Percentiles rank a stretch among this genome's conserved stretches.
These are phyloP conservation scores for Rallus crepitans DNA, from an alignment of 2,797 vertebrate genomes.

Conservation along the genomic window DNA sequence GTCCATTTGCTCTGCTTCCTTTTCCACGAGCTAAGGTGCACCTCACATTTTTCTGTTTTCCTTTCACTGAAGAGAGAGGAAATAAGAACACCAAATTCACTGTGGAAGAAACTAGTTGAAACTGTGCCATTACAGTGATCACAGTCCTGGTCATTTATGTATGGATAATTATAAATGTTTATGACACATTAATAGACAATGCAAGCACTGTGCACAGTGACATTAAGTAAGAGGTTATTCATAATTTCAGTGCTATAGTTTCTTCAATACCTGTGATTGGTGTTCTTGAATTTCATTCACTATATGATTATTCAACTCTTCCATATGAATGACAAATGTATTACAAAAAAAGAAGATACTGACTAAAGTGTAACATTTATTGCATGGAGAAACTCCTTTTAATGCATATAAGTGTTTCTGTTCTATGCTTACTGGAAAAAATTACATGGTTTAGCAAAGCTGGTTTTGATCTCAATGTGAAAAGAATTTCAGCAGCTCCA, in stretches of 20 bases:
- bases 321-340: conserved; percentile 16
- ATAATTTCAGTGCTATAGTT: conserved; percentile 28
- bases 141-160: neutral
- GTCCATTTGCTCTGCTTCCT: neutral
- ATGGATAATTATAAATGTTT: neutral
- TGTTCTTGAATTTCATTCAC: conserved; percentile 24
- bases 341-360: conserved; percentile 45
- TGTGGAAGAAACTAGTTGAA: neutral
- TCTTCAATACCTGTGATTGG: neutral
- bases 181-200: neutral
- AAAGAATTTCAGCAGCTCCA: conserved; percentile 69
- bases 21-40: neutral
- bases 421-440: conserved; percentile 68
- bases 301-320: conserved; percentile 18
- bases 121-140: neutral
- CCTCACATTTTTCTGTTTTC: neutral
- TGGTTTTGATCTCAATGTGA: conserved; percentile 71
- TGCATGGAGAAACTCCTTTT: conserved; percentile 40
- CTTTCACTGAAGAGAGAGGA: neutral
- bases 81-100: neutral
- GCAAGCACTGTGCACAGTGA: neutral
- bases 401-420: conserved; percentile 43
- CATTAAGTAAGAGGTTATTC: neutral
- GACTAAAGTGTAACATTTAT: conserved; percentile 32
- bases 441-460: conserved; percentile 75